Conservation (phyloP, 2,797 vertebrate species). For the Linurgus olivaceus region DNA sequence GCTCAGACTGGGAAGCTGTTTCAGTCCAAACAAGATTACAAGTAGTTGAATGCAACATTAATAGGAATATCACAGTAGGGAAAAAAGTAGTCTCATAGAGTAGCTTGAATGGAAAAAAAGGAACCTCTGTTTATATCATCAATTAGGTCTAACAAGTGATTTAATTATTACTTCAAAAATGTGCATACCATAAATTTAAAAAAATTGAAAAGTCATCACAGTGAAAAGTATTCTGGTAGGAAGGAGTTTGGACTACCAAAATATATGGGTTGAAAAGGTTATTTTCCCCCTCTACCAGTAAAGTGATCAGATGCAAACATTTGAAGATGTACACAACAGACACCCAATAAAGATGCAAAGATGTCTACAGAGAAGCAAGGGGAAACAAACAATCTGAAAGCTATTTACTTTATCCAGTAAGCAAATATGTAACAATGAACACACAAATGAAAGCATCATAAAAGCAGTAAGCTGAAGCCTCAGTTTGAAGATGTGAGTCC, state of each 20-base stretch:
- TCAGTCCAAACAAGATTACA: slow-evolving; percentile 13
- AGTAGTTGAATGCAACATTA: neutral
- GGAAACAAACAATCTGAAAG: neutral
- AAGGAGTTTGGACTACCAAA: neutral
- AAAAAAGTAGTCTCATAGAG: neutral
- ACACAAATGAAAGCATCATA: neutral
- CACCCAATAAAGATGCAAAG: neutral
- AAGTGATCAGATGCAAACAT: neutral
- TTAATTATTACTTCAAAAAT: neutral
- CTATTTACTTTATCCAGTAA: neutral
- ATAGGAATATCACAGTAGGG: neutral
- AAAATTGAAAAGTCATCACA: neutral
- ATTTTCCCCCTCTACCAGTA: neutral
- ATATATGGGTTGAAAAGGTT: neutral
- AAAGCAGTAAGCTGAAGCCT: neutral
- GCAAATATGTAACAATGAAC: neutral
- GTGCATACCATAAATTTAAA: neutral
- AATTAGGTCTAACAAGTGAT: neutral
- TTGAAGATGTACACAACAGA: neutral
- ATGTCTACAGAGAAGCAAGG: neutral
- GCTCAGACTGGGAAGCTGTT: neutral
- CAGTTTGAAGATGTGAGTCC: neutral
- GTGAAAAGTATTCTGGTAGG: neutral
- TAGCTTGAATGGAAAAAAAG: neutral
- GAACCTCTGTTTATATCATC: neutral